phyloP scores from a whole-genome alignment of 2,797 vertebrate genomes.

The Limosa lapponica region DNA sequence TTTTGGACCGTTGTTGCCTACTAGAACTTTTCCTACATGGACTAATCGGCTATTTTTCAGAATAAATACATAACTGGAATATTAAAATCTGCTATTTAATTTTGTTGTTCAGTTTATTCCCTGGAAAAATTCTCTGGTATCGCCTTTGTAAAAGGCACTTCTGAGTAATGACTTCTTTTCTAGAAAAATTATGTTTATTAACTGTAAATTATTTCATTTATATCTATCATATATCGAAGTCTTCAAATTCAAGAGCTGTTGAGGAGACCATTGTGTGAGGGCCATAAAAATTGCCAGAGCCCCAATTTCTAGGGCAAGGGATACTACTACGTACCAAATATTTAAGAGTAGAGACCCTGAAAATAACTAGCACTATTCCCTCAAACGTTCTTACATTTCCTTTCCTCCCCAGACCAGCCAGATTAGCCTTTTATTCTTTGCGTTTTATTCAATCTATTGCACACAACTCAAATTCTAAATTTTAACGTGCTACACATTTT shows the following conservation, averaged over 20 bases:
- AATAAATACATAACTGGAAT: neutral
- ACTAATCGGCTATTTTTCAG: neutral
- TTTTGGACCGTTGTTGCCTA: neutral
- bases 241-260: neutral
- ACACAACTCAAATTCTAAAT: neutral
- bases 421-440: neutral
- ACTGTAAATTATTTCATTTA: neutral
- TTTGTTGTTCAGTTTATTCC: neutral
- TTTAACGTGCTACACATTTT: constrained; percentile 34
- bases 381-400: neutral
- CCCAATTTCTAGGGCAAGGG: neutral
- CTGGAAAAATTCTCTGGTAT: neutral
- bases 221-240: neutral
- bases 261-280: neutral
- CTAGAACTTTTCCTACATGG: neutral
- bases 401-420: neutral
- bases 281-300: neutral
- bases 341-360: neutral
- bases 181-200: neutral
- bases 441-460: neutral
- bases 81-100: neutral
- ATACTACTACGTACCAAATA: neutral
- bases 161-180: neutral
- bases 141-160: neutral
- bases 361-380: neutral